A percentile compares a stretch with the other conserved stretches of the same genome.
Evolutionary conservation across 2,888 invertebrate species (phyloP).

Genomic region (Achlya flavicornis): DNA sequence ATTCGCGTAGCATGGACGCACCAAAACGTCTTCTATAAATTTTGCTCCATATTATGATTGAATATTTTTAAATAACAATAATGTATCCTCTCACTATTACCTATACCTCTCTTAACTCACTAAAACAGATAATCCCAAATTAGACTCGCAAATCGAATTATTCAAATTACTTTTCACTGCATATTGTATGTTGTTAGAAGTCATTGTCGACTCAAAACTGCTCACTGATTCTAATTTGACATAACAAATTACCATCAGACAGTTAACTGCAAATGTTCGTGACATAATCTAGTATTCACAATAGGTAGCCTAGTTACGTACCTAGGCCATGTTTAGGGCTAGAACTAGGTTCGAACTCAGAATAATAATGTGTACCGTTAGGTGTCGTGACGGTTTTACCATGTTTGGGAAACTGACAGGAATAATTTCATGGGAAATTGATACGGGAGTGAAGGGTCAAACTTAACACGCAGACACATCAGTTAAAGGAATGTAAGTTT

Average conservation of each 20-base stretch:
- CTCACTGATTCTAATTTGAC: constrained; percentile 1
- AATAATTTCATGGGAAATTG: constrained; percentile 27
- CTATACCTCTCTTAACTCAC: too few relatives aligned
- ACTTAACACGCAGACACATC: neutral
- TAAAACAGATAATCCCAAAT: too few relatives aligned
- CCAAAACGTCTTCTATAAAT: too few relatives aligned
- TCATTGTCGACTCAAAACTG: constrained; percentile 6
- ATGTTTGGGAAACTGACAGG: constrained; percentile 36
- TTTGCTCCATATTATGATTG: too few relatives aligned
- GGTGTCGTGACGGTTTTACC: constrained; percentile 37
- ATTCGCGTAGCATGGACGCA: too few relatives aligned
- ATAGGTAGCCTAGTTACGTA: constrained; percentile 50
- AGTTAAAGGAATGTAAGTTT: too few relatives aligned
- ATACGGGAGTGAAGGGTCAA: constrained; percentile 9
- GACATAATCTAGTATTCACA: constrained; percentile 49
- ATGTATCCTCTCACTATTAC: too few relatives aligned
- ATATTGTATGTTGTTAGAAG: neutral
- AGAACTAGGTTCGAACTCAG: constrained; percentile 23
- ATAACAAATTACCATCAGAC: constrained; percentile 42
- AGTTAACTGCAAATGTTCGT: constrained; percentile 34
- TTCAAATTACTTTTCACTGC: neutral
- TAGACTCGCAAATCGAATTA: neutral
- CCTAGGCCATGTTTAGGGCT: constrained; percentile 36
- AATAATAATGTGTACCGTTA: constrained; percentile 42
- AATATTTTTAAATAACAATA: too few relatives aligned